Percentiles rank a stretch among this genome's conserved stretches.
phyloP scores from a whole-genome alignment of 2,888 invertebrate species.

The Euphydryas editha region DNA sequence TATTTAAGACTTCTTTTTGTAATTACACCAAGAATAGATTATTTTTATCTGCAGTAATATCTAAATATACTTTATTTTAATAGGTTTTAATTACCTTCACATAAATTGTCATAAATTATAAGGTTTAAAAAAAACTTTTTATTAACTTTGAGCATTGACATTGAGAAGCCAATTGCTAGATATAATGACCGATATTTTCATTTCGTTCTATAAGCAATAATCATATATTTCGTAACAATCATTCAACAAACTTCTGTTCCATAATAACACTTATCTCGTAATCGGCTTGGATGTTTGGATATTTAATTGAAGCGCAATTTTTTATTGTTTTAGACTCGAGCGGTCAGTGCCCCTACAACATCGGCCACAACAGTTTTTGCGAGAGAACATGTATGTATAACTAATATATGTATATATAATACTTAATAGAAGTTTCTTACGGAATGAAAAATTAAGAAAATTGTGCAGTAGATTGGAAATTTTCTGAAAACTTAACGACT shows the following conservation, averaged over 20 bases:
- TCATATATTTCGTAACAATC: neutral
- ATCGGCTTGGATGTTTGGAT: neutral
- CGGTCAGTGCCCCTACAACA: constrained; percentile 78
- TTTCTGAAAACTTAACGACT: no score
- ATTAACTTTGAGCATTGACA: constrained; percentile 1
- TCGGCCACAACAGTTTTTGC: constrained; percentile 65
- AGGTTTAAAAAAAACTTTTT: neutral
- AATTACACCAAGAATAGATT: neutral
- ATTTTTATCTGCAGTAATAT: neutral
- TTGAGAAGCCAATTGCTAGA: constrained; percentile 4
- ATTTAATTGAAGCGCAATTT: constrained; percentile 30
- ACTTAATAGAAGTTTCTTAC: no score
- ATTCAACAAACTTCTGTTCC: neutral
- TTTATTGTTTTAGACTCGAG: constrained; percentile 74
- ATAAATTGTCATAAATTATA: neutral
- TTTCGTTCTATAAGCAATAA: neutral
- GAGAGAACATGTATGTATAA: constrained; percentile 67
- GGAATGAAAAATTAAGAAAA: no score
- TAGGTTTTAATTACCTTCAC: neutral
- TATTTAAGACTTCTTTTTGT: no score
- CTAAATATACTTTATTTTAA: neutral
- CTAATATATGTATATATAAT: constrained; percentile 15
- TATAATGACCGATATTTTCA: neutral
- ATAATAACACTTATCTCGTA: neutral
- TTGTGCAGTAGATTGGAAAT: no score